phyloP scores from a whole-genome alignment of 2,113 vertebrate species.

The Dasyprocta punctata region DNA sequence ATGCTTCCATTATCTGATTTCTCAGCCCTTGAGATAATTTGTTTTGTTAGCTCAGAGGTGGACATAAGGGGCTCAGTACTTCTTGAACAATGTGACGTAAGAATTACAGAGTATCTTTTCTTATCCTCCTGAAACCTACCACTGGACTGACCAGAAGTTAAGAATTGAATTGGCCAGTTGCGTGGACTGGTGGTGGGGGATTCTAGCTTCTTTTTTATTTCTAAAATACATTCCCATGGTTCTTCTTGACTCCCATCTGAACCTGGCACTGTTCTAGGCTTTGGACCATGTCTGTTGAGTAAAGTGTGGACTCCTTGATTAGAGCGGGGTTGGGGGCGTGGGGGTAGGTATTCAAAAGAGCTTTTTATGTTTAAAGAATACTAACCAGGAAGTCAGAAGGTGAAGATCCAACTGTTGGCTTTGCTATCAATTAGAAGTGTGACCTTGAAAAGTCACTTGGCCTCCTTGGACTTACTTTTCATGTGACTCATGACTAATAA shows the following conservation, averaged over 20 bases:
- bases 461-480: not conserved
- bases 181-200: not conserved
- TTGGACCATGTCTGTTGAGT: fast-evolving
- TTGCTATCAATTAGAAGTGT: not conserved
- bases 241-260: not conserved
- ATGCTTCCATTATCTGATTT: not conserved
- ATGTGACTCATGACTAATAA: not conserved
- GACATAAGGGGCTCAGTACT: not conserved
- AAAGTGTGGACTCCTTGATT: not conserved
- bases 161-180: not conserved
- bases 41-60: not conserved
- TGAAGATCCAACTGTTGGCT: not conserved
- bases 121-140: no score
- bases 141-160: not conserved
- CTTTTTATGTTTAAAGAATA: not conserved
- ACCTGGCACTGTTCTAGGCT: not conserved
- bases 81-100: not conserved
- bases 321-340: no score
- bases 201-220: not conserved
- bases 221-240: not conserved
- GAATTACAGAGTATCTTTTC: not conserved
- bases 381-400: not conserved
- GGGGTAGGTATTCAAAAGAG: no score
- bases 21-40: not conserved
- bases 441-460: not conserved